These are phyloP conservation scores for Pollenia amentaria DNA, from an alignment of 2,888 invertebrate species.

Conservation along the genomic window DNA sequence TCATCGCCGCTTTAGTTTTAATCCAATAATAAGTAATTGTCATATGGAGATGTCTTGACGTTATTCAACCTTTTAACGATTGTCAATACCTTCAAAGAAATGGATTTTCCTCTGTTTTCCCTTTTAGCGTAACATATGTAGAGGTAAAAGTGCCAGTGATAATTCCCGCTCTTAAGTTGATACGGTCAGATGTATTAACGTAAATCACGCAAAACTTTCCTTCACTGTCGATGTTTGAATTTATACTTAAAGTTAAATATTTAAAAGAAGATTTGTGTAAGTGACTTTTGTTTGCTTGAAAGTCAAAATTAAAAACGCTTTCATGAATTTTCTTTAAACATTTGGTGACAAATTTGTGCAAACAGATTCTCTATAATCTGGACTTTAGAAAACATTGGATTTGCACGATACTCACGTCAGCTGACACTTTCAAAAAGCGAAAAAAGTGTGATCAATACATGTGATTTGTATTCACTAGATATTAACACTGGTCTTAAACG, in stretches of 20 bases:
- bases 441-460: not conserved
- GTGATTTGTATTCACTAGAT: too few relatives aligned
- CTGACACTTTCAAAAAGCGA: not conserved
- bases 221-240: not conserved
- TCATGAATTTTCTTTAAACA: not conserved
- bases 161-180: constrained; percentile 12
- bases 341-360: not conserved
- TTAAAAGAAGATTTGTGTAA: not conserved
- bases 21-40: constrained; percentile 33
- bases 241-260: not conserved
- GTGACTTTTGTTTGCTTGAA: constrained; percentile 2
- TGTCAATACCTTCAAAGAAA: not conserved
- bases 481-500: too few relatives aligned
- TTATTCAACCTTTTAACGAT: constrained; percentile 43
- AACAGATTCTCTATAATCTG: not conserved
- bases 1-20: constrained; percentile 3
- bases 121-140: constrained; percentile 30
- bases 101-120: constrained; percentile 2
- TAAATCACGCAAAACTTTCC: constrained; percentile 33
- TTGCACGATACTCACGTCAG: not conserved
- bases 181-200: not conserved
- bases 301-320: constrained; percentile 7
- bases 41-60: constrained; percentile 46
- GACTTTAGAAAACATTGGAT: not conserved
- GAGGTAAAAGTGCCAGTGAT: constrained; percentile 15